phyloP scores from a whole-genome alignment of 2,888 invertebrate species.

The Agrotis exclamationis region DNA sequence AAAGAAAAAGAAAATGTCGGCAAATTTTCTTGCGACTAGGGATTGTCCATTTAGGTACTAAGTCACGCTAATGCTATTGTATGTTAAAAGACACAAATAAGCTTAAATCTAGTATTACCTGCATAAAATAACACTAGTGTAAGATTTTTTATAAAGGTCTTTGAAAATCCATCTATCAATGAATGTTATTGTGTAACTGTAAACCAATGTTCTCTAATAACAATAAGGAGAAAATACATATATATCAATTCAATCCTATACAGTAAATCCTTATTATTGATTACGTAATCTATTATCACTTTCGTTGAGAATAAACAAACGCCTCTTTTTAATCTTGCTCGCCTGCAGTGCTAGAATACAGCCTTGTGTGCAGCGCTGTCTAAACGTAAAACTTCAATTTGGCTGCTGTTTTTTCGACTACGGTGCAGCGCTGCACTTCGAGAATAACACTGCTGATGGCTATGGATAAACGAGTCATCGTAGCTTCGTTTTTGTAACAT shows the following conservation, averaged over 20 bases:
- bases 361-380: too few species aligned
- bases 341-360: not conserved
- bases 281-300: slow-evolving; percentile 22
- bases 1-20: not conserved
- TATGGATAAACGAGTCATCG: not conserved
- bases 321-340: slow-evolving; percentile 17
- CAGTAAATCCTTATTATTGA: not conserved
- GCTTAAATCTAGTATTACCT: not conserved
- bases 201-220: not conserved
- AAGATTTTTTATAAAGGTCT: not conserved
- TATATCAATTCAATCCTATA: not conserved
- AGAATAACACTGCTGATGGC: too few species aligned
- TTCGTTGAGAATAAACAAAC: slow-evolving; percentile 34
- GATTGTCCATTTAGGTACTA: not conserved
- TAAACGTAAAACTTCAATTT: too few species aligned
- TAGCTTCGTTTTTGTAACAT: slow-evolving; percentile 14
- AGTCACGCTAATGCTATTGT: not conserved
- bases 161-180: not conserved
- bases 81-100: not conserved
- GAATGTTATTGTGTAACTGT: not conserved
- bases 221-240: not conserved
- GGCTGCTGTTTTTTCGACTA: too few species aligned
- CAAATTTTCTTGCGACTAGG: not conserved
- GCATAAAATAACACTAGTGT: not conserved
- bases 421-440: too few species aligned